These are phyloP conservation scores for Brachionus asplanchnoidis DNA, from an alignment of 1,140 invertebrate genomes.

Conservation along the genomic window DNA sequence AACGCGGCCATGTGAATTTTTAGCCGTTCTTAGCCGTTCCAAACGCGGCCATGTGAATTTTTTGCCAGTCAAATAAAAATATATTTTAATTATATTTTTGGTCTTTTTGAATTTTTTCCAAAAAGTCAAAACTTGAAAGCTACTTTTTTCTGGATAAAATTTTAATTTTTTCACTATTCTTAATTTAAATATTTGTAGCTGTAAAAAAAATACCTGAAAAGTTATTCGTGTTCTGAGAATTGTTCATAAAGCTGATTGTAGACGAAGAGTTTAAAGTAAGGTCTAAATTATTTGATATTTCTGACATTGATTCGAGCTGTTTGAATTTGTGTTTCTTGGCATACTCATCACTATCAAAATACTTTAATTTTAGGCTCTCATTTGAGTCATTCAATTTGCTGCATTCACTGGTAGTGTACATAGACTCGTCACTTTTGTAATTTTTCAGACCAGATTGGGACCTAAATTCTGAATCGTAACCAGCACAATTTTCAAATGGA, in stretches of 20 bases:
- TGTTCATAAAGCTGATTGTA: slow-evolving; percentile 14
- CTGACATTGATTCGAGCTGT: slow-evolving; percentile 2
- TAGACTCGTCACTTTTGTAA: neutral
- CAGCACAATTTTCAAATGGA: neutral
- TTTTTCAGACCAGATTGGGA: neutral
- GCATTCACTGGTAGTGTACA: neutral
- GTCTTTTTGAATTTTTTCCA: too few relatives aligned
- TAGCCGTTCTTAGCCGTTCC: too few relatives aligned
- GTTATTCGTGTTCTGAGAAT: neutral
- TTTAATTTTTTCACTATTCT: too few relatives aligned
- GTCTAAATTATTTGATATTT: slow-evolving; percentile 2
- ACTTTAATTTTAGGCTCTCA: neutral
- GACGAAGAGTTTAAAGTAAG: neutral
- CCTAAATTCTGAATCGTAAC: neutral
- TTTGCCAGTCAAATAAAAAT: neutral
- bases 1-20: too few relatives aligned
- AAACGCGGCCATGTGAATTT: too few relatives aligned
- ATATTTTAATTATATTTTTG: neutral
- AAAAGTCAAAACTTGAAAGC: too few relatives aligned
- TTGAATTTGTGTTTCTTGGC: neutral
- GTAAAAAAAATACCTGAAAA: neutral
- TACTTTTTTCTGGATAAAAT: too few relatives aligned
- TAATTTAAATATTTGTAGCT: too few relatives aligned
- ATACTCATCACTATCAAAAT: neutral
- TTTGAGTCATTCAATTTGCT: neutral